phyloP scores from a whole-genome alignment of 2,113 vertebrate genomes.

The Turdus rufiventris region DNA sequence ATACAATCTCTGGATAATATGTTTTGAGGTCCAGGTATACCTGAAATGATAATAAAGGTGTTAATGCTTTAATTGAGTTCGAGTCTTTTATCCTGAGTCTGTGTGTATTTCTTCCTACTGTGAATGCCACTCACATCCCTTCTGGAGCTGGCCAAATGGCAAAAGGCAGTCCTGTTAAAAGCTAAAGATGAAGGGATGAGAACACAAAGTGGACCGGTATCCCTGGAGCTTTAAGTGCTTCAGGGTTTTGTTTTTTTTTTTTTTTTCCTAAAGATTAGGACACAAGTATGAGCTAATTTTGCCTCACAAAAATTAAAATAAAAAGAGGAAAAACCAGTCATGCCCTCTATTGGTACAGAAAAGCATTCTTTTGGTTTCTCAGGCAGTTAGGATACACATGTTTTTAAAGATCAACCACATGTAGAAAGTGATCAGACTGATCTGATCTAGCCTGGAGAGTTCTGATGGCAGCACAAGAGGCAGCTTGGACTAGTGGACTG shows the following conservation, averaged over 20 bases:
- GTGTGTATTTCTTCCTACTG: background rate
- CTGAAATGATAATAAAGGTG: background rate
- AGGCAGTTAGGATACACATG: background rate
- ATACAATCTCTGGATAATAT: background rate
- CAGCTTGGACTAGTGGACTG: slow-evolving; percentile 41
- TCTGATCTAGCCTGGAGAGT: slow-evolving; percentile 33
- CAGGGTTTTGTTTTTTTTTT: background rate
- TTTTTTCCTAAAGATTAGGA: background rate
- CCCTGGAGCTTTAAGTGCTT: background rate
- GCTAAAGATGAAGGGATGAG: background rate
- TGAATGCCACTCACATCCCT: background rate
- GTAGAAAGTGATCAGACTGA: background rate
- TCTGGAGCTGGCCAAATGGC: background rate
- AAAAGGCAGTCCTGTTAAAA: background rate
- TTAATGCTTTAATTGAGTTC: background rate
- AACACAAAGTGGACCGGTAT: background rate
- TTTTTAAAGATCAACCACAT: background rate
- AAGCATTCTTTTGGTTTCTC: background rate
- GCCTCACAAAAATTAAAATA: background rate
- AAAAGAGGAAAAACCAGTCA: background rate
- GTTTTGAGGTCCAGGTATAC: background rate
- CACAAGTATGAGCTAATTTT: background rate
- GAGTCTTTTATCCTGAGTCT: background rate
- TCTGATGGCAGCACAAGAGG: background rate
- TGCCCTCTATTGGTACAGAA: background rate